These are phyloP conservation scores for Paramuricea clavata DNA, from an alignment of 92 coral and sea anemone genomes.

Conservation along the genomic window DNA sequence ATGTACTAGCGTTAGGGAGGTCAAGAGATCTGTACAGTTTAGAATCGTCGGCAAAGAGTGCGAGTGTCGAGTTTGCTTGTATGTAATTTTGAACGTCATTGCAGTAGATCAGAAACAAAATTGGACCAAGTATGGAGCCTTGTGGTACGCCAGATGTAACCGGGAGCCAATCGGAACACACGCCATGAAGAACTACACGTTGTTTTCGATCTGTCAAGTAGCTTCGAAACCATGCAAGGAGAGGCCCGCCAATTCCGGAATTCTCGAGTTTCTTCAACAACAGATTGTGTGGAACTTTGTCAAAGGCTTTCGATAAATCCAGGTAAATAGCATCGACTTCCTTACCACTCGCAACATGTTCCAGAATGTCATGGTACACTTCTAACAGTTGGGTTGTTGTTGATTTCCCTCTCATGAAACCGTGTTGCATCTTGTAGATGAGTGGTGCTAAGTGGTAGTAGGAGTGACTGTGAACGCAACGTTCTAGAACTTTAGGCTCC, in stretches of 20 bases:
- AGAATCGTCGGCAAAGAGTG: constrained; percentile 67
- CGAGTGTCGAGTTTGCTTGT: constrained; percentile 32
- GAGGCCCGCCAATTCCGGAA: constrained; percentile 48
- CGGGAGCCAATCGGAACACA: not conserved
- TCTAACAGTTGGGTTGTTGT: constrained; percentile 19
- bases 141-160: not conserved
- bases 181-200: constrained; percentile 25
- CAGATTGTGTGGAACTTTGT: constrained; percentile 61
- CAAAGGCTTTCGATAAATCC: constrained; percentile 68
- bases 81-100: constrained; percentile 51
- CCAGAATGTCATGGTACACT: constrained; percentile 15
- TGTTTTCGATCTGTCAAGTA: constrained; percentile 52
- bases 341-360: too few relatives aligned
- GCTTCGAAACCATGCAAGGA: constrained; percentile 55
- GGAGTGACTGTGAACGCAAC: too few relatives aligned
- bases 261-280: constrained; percentile 37
- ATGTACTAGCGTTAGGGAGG: too few relatives aligned
- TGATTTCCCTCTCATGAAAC: constrained; percentile 4
- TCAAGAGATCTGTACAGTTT: too few relatives aligned
- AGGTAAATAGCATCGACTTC: constrained; percentile 67
- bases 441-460: constrained; percentile 33
- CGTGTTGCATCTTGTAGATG: constrained; percentile 20
- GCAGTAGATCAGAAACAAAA: too few relatives aligned
- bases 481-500: too few relatives aligned
- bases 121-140: not conserved